Conservation (phyloP, 1,140 invertebrate species). For the Cepaea nemoralis region DNA sequence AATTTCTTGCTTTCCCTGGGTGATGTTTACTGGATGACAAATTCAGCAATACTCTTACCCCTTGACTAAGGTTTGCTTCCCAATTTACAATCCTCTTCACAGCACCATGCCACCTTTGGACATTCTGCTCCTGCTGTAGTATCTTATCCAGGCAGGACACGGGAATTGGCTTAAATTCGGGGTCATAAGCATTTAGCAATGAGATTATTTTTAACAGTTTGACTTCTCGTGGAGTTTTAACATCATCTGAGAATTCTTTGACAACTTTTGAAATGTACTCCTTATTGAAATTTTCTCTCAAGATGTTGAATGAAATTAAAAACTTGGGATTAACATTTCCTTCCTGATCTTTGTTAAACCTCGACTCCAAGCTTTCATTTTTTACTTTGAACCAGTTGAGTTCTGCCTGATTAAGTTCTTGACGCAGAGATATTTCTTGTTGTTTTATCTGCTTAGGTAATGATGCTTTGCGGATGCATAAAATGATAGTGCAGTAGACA, state of each 20-base stretch:
- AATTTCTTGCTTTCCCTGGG: slow-evolving; percentile 25
- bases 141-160: slow-evolving; percentile 48
- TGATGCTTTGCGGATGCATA: slow-evolving; percentile 8
- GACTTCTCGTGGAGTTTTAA: slow-evolving; percentile 42
- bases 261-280: slow-evolving; percentile 49
- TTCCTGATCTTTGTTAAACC: slow-evolving; percentile 40
- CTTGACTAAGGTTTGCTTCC: slow-evolving; percentile 47
- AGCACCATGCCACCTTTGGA: background rate
- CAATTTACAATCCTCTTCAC: slow-evolving; percentile 37
- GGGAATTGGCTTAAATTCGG: slow-evolving; percentile 42
- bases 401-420: slow-evolving; percentile 43
- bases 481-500: slow-evolving; percentile 27
- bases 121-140: slow-evolving; percentile 14
- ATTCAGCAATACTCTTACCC: slow-evolving; percentile 47
- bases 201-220: slow-evolving; percentile 50
- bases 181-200: slow-evolving; percentile 52
- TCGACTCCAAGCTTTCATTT: slow-evolving; percentile 41
- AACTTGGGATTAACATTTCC: slow-evolving; percentile 46
- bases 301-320: slow-evolving; percentile 56
- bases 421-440: background rate
- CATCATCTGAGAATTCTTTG: slow-evolving; percentile 39
- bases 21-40: slow-evolving; percentile 35
- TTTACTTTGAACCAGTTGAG: slow-evolving; percentile 49
- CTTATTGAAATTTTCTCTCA: slow-evolving; percentile 52
- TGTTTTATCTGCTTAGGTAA: slow-evolving; percentile 9